Evolutionary conservation across 1,140 invertebrate genomes (phyloP).

Genomic region (roundworm (Caenorhabditis elegans)): WBcel235 BX284604.4:6177501-6178000

Average conservation of each 20-base stretch:
- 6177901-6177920: no score
- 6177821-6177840: background rate
- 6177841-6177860: no score
- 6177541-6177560: slow-evolving; percentile 25
- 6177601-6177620: slow-evolving; percentile 30
- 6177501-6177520: slow-evolving; percentile 23
- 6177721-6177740: background rate
- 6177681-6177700: no score
- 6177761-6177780: background rate
- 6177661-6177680: background rate
- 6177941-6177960: no score
- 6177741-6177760: background rate
- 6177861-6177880: no score
- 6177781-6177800: no score
- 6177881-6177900: no score
- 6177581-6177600: slow-evolving; percentile 30
- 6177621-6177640: background rate
- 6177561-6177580: slow-evolving; percentile 28
- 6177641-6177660: background rate
- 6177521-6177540: slow-evolving; percentile 26
- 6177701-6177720: background rate
- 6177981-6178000: no score
- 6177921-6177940: no score
- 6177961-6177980: no score
- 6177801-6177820: no score